Percentiles rank a stretch among this genome's conserved stretches.
Conservation (phyloP, 2,113 vertebrate species). For the Pygoscelis antarcticus region DNA sequence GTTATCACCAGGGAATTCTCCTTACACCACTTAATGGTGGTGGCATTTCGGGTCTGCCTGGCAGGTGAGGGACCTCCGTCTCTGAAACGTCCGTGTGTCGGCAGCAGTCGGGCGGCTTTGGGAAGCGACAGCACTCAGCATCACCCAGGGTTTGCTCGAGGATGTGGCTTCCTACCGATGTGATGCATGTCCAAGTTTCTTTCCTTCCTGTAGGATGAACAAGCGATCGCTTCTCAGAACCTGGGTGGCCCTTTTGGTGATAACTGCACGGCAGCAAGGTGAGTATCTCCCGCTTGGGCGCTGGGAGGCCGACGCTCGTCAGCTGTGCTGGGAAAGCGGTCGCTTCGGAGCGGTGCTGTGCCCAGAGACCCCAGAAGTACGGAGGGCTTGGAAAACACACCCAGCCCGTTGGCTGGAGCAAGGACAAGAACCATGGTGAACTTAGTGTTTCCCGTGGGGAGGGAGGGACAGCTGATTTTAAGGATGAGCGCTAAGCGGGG, state of each 20-base stretch:
- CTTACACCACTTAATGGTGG: background rate
- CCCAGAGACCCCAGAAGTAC: background rate
- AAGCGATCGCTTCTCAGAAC: conserved; percentile 69
- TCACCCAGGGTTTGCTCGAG: background rate
- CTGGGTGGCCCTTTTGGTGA: conserved; percentile 75
- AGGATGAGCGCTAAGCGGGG: background rate
- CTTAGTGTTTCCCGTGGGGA: background rate
- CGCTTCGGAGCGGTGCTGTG: background rate
- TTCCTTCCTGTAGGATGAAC: conserved; percentile 76
- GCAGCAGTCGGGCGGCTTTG: background rate
- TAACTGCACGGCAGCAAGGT: conserved; percentile 70
- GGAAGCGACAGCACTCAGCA: background rate
- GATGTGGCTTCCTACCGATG: background rate
- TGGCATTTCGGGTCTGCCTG: background rate
- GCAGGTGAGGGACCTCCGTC: background rate
- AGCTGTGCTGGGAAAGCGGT: background rate
- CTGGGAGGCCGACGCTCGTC: background rate
- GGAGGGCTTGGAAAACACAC: background rate
- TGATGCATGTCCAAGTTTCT: conserved; percentile 29
- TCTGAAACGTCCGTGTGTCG: background rate
- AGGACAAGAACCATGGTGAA: background rate
- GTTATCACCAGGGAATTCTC: background rate
- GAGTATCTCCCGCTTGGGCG: conserved; percentile 38
- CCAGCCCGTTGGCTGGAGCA: background rate
- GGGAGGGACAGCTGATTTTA: background rate